Base-by-base conservation (phyloP, 2,888 invertebrate genomes). In the Magallana nippona region DNA sequence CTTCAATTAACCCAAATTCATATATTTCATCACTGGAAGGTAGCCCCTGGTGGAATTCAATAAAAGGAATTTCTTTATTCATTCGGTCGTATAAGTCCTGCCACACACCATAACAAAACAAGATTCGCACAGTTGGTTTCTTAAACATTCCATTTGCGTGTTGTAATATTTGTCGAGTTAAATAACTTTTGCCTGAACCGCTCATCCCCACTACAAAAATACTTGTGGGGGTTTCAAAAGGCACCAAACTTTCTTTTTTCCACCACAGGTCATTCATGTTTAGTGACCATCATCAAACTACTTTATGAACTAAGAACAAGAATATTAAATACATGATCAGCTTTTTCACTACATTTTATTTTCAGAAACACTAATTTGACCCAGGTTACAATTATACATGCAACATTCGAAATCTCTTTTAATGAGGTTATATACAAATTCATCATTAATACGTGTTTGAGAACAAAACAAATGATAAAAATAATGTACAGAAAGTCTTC, bases 11-110 rank as follows among this genome's bases (percentile, higher is more conserved):
- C 55, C 83, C 82, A 87, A 86, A 87, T 15, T 85, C 79, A 71
- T 86, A 84, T 79, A 87, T 82, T 79, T 87, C 82, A 71, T 86
- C 87, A 81, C 84, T 85, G 13, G 79, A 63, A 44, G 82, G 86
- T 44, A 86, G 27, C 2, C 84, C 84, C 15, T 82, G 44, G 71
- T 84, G 55, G 55, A 84, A 84, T 5, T 55, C 32, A 63, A 82
- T 82, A 27, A 79, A 63, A 56, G 79, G 32, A 10, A 84, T 32
- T 13, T 82, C 62, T 22, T 58, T 55, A 44, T 84, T 19, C 79
- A 82, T 63, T 55, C 79, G 71, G 44, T 55, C 19, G 55, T 78
- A 84, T 56, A 84, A 56, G n/a, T 60, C 60, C 71, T 82, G 84
- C 84, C 84, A 84, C 5, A 62, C 58, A 13, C 63, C 55, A 82